A percentile compares a stretch with the other conserved stretches of the same genome.
Conservation (phyloP, 1,140 invertebrate genomes). For the Bombus huntii region DNA sequence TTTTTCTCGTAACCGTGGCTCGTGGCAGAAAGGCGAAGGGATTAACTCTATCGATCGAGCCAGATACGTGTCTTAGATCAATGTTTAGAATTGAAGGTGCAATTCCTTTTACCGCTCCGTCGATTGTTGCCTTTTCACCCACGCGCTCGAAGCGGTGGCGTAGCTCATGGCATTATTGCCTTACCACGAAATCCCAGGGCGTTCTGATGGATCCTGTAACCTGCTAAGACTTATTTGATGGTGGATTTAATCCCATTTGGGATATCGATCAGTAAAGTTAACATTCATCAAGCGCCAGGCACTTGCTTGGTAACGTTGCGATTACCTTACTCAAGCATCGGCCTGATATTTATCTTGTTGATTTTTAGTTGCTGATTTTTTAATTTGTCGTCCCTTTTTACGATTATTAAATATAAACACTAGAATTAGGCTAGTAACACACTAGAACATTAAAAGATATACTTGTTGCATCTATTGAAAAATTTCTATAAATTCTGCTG, state of each 20-base stretch:
- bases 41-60: constrained; percentile 51
- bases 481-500: too few species aligned
- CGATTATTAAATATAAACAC: too few species aligned
- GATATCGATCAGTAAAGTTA: background rate
- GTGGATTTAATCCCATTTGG: constrained; percentile 3
- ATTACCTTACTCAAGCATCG: background rate
- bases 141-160: background rate
- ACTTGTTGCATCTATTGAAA: too few species aligned
- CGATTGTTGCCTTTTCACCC: constrained; percentile 36
- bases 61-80: constrained; percentile 49
- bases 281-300: background rate
- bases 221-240: constrained; percentile 7
- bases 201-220: constrained; percentile 16
- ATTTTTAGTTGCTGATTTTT: too few species aligned
- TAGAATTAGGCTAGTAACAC: too few species aligned
- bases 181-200: background rate
- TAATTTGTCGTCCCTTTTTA: too few species aligned
- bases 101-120: constrained; percentile 55
- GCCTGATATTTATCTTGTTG: background rate
- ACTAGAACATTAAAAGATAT: too few species aligned
- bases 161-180: background rate
- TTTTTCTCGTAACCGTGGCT: background rate
- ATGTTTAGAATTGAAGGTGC: constrained; percentile 46
- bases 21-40: constrained; percentile 19
- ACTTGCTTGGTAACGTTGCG: background rate